Percentiles rank a stretch among this genome's conserved stretches.
These are phyloP conservation scores for Bombus pyrosoma DNA, from an alignment of 1,140 invertebrate species.

Conservation along the genomic window DNA sequence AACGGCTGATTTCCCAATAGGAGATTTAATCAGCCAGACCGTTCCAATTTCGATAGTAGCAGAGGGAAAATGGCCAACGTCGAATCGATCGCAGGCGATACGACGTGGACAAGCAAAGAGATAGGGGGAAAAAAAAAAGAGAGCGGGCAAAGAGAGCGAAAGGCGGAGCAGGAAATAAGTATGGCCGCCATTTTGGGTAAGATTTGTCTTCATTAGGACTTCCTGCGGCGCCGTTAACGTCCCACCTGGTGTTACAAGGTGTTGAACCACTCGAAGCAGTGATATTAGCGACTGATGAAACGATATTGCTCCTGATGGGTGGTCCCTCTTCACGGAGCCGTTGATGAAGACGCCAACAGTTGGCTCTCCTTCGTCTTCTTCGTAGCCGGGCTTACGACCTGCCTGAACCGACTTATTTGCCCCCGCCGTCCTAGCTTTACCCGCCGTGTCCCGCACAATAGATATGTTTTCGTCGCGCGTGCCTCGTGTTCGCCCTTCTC, in stretches of 20 bases:
- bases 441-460: background rate
- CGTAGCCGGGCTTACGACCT: constrained; percentile 45
- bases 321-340: constrained; percentile 68
- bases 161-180: constrained; percentile 72
- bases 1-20: no score
- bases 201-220: constrained; percentile 82
- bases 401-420: constrained; percentile 44
- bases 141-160: constrained; percentile 18
- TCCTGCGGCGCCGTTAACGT: constrained; percentile 75
- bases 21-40: no score
- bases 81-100: background rate
- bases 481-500: background rate
- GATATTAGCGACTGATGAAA: constrained; percentile 77
- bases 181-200: constrained; percentile 75
- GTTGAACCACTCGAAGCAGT: constrained; percentile 75
- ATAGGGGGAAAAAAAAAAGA: background rate
- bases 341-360: constrained; percentile 72
- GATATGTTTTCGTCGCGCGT: constrained; percentile 38
- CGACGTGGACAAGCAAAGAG: constrained; percentile 8
- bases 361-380: constrained; percentile 64
- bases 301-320: constrained; percentile 77
- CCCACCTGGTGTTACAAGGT: constrained; percentile 79
- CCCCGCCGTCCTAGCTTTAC: background rate
- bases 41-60: background rate
- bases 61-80: background rate